Evolutionary conservation across 2,888 invertebrate species (phyloP), one percentile per base, ranked within the genome.

Genomic region (Nomada lathburiana): DNA sequence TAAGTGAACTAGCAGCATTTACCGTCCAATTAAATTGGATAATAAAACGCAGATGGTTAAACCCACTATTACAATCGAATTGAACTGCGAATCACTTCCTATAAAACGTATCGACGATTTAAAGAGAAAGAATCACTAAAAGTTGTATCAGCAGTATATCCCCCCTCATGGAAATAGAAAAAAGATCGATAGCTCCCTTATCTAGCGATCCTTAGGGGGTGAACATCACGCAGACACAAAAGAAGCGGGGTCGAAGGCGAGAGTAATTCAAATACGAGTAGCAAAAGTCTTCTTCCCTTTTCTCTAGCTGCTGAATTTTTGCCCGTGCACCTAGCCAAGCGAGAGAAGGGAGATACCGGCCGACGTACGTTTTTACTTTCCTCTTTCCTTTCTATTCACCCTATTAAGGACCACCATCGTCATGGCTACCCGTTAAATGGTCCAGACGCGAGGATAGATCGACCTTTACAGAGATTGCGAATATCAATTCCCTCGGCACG

Each of bases 361-460:
- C 53, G 42, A 62, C 55, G 59, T 53, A 64, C 57, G 79, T 88
- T 81, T 82, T 74, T 62, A 50, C 53, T 70, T 53, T 7, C n/a
- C 62, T n/a, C 60, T 50, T 50, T 52, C n/a, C 36, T 59, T 60
- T 74, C 64, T 76, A 47, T 72, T 70, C 70, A 52, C 16, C 60
- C 81, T 68, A 81, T 87, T 90, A 90, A 90, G 89, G 89, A 87
- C 83, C 86, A 68, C 65, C 77, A 76, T 57, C 74, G 60, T 29
- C 69, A 67, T 81, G 70, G 76, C 53, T 76, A 77, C 64, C 80
- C 80, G 80, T 85, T 86, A 89, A 91, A 90, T 87, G 88, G 87
- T 76, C 83, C 86, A 83, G 80, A 77, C 78, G 71, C 82, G 76
- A 75, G 50, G 80, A 83, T 76, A 77, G 79, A 86, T 81, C 76